Base-by-base conservation (phyloP, 2,113 vertebrate genomes). In the Pterocles orientalis region DNA sequence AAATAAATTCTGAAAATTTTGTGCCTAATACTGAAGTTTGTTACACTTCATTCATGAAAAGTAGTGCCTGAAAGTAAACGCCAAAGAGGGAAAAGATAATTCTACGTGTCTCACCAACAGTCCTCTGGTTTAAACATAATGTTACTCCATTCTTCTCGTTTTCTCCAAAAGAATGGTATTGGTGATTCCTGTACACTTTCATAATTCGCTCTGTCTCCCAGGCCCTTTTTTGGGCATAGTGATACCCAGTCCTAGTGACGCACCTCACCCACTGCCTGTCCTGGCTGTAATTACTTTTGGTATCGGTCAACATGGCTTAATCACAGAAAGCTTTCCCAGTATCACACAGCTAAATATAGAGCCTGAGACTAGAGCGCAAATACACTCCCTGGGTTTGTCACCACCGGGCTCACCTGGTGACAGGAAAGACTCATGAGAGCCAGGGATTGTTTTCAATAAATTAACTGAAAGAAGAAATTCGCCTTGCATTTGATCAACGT, bases 301-400 rank as follows among this genome's bases (percentile, higher is more conserved):
- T 96, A 94, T 96, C 83, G 29, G 94, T 94, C 92, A 96, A 93
- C 82, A 81, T 2, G 56, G 39, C 54, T 96, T 86, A 96, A 95
- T 95, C 96, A 94, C 11, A 0, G 83, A 88, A 95, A 93, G 95
- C 83, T 86, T 76, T 95, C 72, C 34, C 1, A 0, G 65, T 96
- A 88, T 92, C 92, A 48, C 45, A 2, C 0, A 33, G 28, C 80
- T 93, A 96, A 95, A 96, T 93, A 96, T 90, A 94, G 86, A 95
- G 79, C 91, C 58, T 18, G 85, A 93, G 91, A 50, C 57, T 14
- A 47, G 62, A 97, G 82, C 6, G 23, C 94, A 98, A 98, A 98
- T 64, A 98, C 66, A 69, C 95, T 79, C 71, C 92, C 95, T 72
- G 57, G 69, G 57, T 96, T 96, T 83, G 97, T 95, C 98, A 96